phyloP scores from a whole-genome alignment of 2,888 invertebrate species.

The Caenorhabditis drosophilae region DNA sequence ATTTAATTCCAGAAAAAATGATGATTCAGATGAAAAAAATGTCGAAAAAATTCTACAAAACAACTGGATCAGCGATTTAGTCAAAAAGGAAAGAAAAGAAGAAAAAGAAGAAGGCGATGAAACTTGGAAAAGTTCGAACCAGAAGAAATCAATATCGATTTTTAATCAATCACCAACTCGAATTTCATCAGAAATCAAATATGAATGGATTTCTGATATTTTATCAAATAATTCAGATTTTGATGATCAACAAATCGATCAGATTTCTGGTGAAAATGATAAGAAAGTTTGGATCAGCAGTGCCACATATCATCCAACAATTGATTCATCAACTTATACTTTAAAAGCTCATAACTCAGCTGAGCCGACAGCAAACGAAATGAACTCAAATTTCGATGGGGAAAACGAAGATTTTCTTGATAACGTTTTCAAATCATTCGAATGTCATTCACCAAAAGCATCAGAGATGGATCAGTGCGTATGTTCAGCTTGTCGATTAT shows the following conservation, averaged over 20 bases:
- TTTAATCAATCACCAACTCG: constrained; percentile 21
- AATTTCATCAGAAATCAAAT: constrained; percentile 27
- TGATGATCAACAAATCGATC: constrained; percentile 16
- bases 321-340: constrained; percentile 18
- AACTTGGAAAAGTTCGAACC: constrained; percentile 13
- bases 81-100: constrained; percentile 10
- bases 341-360: constrained; percentile 5
- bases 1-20: not conserved
- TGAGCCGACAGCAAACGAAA: not conserved
- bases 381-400: not conserved
- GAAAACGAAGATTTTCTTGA: not conserved
- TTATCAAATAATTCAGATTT: constrained; percentile 1
- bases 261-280: constrained; percentile 12
- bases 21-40: constrained; percentile 1
- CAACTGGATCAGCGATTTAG: constrained; percentile 27
- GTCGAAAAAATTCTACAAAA: constrained; percentile 13
- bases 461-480: constrained; percentile 4
- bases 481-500: constrained; percentile 28
- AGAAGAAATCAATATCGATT: not conserved
- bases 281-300: constrained; percentile 29
- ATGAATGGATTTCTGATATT: constrained; percentile 34
- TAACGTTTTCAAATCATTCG: not conserved
- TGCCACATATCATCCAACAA: constrained; percentile 21
- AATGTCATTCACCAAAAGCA: not conserved
- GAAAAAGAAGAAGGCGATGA: constrained; percentile 9